Evolutionary conservation across 2,888 invertebrate species (phyloP).

Genomic region (Lasiommata megera): DNA sequence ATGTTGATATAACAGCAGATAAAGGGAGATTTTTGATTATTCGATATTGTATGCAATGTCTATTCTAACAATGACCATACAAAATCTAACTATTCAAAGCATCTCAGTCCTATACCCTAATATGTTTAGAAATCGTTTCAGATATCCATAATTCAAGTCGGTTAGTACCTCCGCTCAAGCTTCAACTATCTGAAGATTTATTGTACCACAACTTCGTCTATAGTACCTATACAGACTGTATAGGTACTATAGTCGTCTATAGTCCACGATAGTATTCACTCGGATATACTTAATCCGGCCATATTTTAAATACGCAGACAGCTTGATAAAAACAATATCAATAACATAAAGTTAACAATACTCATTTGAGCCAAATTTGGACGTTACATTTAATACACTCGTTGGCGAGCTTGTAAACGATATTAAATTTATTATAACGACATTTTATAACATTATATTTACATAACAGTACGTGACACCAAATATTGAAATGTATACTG

Average conservation of each 20-base stretch:
- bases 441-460: too few species aligned
- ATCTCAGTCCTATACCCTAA: neutral
- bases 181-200: constrained; percentile 50
- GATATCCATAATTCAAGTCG: neutral
- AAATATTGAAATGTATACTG: constrained; percentile 3
- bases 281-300: too few species aligned
- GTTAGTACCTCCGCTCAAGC: neutral
- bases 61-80: too few species aligned
- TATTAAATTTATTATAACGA: too few species aligned
- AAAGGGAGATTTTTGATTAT: too few species aligned
- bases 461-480: constrained; percentile 8
- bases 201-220: constrained; percentile 54
- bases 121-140: neutral
- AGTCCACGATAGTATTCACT: too few species aligned
- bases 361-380: neutral
- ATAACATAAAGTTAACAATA: neutral
- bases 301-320: too few species aligned
- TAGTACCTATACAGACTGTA: neutral
- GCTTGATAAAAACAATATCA: too few species aligned
- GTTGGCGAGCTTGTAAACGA: neutral
- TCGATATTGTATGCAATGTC: too few species aligned
- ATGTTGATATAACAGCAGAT: too few species aligned
- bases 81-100: too few species aligned
- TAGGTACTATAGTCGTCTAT: neutral
- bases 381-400: constrained; percentile 14